Conservation (phyloP, 2,888 invertebrate species). For the Pardosa pseudoannulata region DNA sequence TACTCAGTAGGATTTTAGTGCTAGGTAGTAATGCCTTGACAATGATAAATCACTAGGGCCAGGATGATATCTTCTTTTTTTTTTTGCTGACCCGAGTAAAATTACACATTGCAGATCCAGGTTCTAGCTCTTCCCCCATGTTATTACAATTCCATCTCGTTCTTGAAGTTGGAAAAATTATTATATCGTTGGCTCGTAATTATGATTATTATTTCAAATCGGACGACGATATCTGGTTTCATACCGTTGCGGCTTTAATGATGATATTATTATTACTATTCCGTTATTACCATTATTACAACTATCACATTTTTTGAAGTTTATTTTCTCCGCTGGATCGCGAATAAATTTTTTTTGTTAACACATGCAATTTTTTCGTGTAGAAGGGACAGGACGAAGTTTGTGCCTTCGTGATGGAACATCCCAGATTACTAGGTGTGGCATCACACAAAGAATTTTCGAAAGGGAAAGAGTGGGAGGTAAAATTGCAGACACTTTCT, state of each 20-base stretch:
- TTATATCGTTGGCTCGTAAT: neutral
- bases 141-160: conserved; percentile 6
- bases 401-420: neutral
- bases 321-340: neutral
- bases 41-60: conserved; percentile 16
- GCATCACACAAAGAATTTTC: neutral
- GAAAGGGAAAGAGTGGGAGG: neutral
- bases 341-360: neutral
- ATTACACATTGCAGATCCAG: conserved; percentile 26
- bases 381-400: neutral
- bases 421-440: neutral
- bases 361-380: neutral
- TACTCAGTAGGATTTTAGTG: conserved; percentile 2
- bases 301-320: conserved; percentile 1
- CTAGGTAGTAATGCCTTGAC: neutral
- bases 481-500: neutral
- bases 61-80: conserved; percentile 67
- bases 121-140: neutral
- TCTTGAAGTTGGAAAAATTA: neutral
- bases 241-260: conserved; percentile 27
- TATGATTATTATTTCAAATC: conserved; percentile 10
- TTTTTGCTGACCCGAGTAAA: conserved; percentile 49
- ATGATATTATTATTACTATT: conserved; percentile 38
- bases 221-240: neutral
- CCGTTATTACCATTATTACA: conserved; percentile 23